Evolutionary conservation across 2,113 vertebrate species (phyloP).

Genomic region (Turnix velox): DNA sequence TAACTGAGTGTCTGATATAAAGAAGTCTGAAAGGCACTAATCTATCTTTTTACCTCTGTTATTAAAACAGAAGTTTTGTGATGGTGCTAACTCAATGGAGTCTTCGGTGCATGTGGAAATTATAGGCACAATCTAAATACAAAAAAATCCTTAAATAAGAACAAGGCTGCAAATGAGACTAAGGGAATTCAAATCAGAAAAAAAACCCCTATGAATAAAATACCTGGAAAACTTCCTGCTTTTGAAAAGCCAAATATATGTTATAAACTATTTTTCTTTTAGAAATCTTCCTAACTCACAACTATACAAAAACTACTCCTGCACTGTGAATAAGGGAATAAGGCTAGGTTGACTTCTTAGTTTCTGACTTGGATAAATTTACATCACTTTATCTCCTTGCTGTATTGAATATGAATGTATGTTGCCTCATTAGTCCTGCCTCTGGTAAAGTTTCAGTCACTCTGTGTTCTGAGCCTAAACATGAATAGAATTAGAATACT

Average conservation of each 20-base stretch:
- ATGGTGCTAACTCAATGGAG: background rate
- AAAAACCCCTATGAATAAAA: background rate
- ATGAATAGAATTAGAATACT: background rate
- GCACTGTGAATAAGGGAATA: background rate
- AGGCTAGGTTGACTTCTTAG: background rate
- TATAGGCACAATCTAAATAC: background rate
- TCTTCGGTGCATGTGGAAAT: background rate
- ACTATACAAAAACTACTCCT: background rate
- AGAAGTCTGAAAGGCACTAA: background rate
- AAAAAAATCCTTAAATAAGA: background rate
- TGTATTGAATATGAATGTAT: background rate
- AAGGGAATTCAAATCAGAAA: background rate
- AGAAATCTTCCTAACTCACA: background rate
- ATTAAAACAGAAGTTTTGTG: background rate
- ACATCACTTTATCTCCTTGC: background rate
- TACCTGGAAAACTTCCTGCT: background rate
- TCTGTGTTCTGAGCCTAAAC: background rate
- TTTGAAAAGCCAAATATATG: background rate
- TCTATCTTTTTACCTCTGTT: background rate
- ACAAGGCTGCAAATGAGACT: background rate
- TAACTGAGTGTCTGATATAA: background rate
- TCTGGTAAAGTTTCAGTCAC: background rate
- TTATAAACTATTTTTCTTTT: background rate
- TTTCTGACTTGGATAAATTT: background rate
- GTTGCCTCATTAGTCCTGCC: background rate